Evolutionary conservation across 2,888 invertebrate genomes (phyloP).

Genomic region (Acanthopleura granulata): DNA sequence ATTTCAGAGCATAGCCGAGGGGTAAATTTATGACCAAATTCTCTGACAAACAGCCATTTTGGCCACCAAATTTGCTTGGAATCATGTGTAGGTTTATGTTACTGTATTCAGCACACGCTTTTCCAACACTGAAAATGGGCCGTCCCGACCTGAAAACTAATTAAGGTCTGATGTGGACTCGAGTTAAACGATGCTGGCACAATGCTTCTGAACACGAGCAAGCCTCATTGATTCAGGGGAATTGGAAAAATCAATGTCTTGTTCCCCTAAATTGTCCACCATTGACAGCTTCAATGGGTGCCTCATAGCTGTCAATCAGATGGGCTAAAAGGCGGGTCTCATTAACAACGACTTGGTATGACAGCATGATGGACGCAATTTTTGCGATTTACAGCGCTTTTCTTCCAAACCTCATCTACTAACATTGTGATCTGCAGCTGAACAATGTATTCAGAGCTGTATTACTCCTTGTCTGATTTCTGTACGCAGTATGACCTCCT

Average conservation of each 20-base stretch:
- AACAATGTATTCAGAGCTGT: too few relatives aligned
- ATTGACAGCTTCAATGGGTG: background rate
- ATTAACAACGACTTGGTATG: background rate
- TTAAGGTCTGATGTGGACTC: slow-evolving; percentile 6
- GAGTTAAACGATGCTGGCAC: slow-evolving; percentile 8
- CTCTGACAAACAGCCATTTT: too few relatives aligned
- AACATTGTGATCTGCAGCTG: too few relatives aligned
- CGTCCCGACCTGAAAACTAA: background rate
- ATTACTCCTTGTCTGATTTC: too few relatives aligned
- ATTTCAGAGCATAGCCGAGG: too few relatives aligned
- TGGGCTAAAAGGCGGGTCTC: background rate
- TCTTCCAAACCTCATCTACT: too few relatives aligned
- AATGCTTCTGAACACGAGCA: background rate
- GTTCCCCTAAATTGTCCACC: background rate
- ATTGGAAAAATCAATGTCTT: background rate
- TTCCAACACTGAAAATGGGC: too few relatives aligned
- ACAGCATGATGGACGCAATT: background rate
- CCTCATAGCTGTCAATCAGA: slow-evolving; percentile 1
- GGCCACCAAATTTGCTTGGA: too few relatives aligned
- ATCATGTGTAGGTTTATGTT: too few relatives aligned
- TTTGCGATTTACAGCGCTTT: background rate
- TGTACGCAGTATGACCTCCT: too few relatives aligned
- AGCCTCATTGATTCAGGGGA: slow-evolving; percentile 1
- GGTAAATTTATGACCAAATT: too few relatives aligned
- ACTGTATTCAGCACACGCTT: too few relatives aligned